Base-by-base conservation (phyloP, 2,888 invertebrate species). In the Amiota communis region DNA sequence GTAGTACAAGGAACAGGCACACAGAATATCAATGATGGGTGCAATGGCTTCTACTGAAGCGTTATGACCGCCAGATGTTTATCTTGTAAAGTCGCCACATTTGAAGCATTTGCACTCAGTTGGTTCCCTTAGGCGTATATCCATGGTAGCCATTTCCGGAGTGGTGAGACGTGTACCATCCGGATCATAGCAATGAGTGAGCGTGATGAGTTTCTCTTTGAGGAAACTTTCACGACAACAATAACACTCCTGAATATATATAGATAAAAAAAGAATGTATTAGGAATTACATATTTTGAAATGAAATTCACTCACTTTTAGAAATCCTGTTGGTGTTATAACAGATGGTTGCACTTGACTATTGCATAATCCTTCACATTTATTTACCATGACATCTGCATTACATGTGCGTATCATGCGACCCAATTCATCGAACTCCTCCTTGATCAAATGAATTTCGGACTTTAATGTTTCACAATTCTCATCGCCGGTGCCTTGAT, bases 301-400 rank as follows among this genome's bases (percentile, higher is more conserved):
- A 15, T 17, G 15, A 48, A 11, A 11, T 15, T 1, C 49, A 79
- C 80, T 80, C 70, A 89, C 89, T 84, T 97, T 97, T 77, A 95
- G 91, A 91, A 97, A 97, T 81, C 97, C 97, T 59, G 96, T 96
- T 6, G 95, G 93, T 15, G 96, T 95, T 74, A 95, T 93, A 51
- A 97, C 96, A 69, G 96, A 97, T 1, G 97, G 97, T 85, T 97
- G 96, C 67, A 97, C 96, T 91, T 96, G 96, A 78, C 97, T 98
- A 79, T 93, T 94, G 88, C 98, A 98, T 78, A 95, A 93, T 36
- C 98, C 98, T 89, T 98, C 98, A 87, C 98, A 98, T 91, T 97
- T 98, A 87, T 96, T 97, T 0, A 98, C 96, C 13, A 93, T 94
- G 61, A 98, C 93, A 89, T 96, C 97, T 0, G 96, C 97, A 87